These are phyloP conservation scores for Chydorus sphaericus DNA, from an alignment of 2,888 invertebrate species.

Conservation along the genomic window DNA sequence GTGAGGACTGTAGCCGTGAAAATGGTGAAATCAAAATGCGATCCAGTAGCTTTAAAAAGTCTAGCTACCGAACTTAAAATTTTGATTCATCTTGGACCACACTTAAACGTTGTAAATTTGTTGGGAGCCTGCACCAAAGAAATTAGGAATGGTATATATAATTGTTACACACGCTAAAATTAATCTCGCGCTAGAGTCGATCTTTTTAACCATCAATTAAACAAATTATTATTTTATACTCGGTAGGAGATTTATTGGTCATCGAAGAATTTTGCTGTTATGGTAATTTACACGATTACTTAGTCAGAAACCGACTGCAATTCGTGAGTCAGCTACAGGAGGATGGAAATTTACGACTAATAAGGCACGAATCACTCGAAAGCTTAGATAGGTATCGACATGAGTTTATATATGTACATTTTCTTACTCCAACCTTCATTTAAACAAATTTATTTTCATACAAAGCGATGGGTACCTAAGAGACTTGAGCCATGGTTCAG, in stretches of 20 bases:
- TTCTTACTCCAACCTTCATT: too few species aligned
- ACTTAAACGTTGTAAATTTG: conserved; percentile 86
- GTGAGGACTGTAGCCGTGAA: conserved; percentile 77
- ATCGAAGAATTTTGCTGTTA: conserved; percentile 89
- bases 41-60: conserved; percentile 70
- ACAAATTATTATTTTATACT: conserved; percentile 16
- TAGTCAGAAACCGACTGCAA: too few species aligned
- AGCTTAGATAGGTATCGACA: too few species aligned
- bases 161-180: too few species aligned
- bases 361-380: too few species aligned
- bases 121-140: conserved; percentile 87
- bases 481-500: too few species aligned
- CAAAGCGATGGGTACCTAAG: too few species aligned
- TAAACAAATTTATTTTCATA: too few species aligned
- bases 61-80: conserved; percentile 86
- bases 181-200: neutral
- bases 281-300: conserved; percentile 79
- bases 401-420: too few species aligned
- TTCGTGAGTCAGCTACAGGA: too few species aligned
- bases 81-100: conserved; percentile 85
- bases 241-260: conserved; percentile 72
- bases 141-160: conserved; percentile 59
- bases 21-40: conserved; percentile 80
- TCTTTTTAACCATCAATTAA: neutral
- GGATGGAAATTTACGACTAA: too few species aligned